Evolutionary conservation across 2,113 vertebrate genomes (phyloP).

Genomic region (Archilochus colubris): DNA sequence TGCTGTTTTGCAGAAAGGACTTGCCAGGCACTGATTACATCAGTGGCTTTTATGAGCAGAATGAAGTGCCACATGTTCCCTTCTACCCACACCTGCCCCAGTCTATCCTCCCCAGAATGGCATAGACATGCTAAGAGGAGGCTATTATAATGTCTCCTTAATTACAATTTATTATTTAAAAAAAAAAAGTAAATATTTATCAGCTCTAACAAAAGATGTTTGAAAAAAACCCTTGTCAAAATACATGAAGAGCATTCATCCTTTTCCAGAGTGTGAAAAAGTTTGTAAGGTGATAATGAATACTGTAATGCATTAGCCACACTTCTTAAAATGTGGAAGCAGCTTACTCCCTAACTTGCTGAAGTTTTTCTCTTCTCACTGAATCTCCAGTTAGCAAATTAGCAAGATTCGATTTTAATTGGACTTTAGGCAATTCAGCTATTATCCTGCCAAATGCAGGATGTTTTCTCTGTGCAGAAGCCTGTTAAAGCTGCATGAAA

Average conservation of each 20-base stretch:
- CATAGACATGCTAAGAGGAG: conserved; percentile 16
- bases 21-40: neutral
- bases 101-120: neutral
- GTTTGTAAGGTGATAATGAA: conserved; percentile 46
- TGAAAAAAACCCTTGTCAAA: conserved; percentile 57
- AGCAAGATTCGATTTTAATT: conserved; percentile 12
- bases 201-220: conserved; percentile 57
- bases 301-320: conserved; percentile 36
- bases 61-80: neutral
- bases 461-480: neutral
- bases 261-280: conserved; percentile 13
- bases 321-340: neutral
- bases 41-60: neutral
- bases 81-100: neutral
- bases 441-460: neutral
- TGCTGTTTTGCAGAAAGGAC: conserved; percentile 8
- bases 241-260: conserved; percentile 55
- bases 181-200: conserved; percentile 26
- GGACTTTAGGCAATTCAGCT: neutral
- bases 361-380: conserved; percentile 5
- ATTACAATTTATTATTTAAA: conserved; percentile 18
- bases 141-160: conserved; percentile 14
- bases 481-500: conserved; percentile 3
- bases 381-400: conserved; percentile 10
- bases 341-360: neutral